Conservation (phyloP, 1,140 invertebrate genomes). For the Bradynema listronoti region DNA sequence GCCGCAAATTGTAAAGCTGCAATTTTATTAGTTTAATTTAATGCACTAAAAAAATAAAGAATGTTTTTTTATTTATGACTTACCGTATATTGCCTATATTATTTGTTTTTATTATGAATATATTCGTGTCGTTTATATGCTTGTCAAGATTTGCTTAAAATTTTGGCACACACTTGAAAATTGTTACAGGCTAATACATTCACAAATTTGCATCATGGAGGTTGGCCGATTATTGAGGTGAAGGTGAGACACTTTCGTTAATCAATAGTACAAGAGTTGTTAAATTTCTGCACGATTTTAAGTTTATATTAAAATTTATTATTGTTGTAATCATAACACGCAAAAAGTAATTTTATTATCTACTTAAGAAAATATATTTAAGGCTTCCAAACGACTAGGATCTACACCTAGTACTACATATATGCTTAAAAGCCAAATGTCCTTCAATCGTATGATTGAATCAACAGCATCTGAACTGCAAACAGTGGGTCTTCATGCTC, state of each 20-base stretch:
- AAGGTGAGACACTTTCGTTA: slow-evolving; percentile 1
- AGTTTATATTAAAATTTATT: too few relatives aligned
- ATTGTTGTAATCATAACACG: too few relatives aligned
- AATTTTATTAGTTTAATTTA: too few relatives aligned
- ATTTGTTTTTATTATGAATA: too few relatives aligned
- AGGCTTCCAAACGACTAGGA: slow-evolving; percentile 53
- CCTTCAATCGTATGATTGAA: slow-evolving; percentile 53
- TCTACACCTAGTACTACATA: slow-evolving; percentile 52
- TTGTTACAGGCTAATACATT: slow-evolving; percentile 4
- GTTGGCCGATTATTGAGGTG: slow-evolving; percentile 3
- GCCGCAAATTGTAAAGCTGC: too few relatives aligned
- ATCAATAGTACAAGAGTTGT: not conserved
- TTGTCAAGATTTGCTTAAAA: not conserved
- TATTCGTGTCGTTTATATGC: not conserved
- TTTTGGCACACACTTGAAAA: slow-evolving; percentile 11
- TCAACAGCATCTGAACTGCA: slow-evolving; percentile 48
- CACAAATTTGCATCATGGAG: slow-evolving; percentile 10
- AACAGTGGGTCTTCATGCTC: slow-evolving; percentile 24
- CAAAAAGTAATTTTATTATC: too few relatives aligned
- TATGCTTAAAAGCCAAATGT: slow-evolving; percentile 54
- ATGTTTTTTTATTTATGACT: too few relatives aligned
- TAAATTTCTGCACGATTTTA: too few relatives aligned
- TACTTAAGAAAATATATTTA: too few relatives aligned
- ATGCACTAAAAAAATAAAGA: too few relatives aligned
- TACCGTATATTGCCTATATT: too few relatives aligned